These are phyloP conservation scores for Luffia ferchaultella DNA, from an alignment of 2,888 invertebrate genomes.

Conservation along the genomic window DNA sequence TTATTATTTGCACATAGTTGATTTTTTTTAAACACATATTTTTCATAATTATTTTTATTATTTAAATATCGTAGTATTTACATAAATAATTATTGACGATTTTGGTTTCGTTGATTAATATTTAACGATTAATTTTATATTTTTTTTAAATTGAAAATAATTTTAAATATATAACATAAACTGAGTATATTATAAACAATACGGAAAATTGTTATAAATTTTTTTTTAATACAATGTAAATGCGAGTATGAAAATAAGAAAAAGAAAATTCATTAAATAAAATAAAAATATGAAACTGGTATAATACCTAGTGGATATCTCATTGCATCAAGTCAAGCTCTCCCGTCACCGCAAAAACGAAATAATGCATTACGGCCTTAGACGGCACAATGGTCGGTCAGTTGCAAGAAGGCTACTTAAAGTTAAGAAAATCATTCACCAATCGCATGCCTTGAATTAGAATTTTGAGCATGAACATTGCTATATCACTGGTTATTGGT, in stretches of 20 bases:
- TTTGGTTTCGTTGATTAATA: not conserved
- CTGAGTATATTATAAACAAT: not conserved
- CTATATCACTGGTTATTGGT: no score
- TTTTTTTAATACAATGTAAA: no score
- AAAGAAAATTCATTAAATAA: no score
- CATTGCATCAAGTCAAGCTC: not conserved
- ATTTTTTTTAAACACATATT: slow-evolving; percentile 1
- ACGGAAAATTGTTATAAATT: no score
- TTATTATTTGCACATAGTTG: not conserved
- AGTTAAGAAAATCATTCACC: no score
- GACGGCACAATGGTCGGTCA: not conserved
- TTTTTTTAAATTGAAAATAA: not conserved
- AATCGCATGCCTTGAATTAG: no score
- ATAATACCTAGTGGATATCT: not conserved
- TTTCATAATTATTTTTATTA: slow-evolving; percentile 3
- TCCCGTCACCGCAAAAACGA: not conserved
- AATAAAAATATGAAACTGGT: not conserved
- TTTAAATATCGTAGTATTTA: not conserved
- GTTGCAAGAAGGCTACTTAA: no score
- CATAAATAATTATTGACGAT: no score
- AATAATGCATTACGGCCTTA: not conserved
- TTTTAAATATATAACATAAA: not conserved
- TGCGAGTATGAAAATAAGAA: no score
- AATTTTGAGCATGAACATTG: no score
- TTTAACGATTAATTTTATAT: no score